These are phyloP conservation scores for Pogona vitticeps DNA, from an alignment of 2,113 vertebrate genomes.

Conservation along the genomic window DNA sequence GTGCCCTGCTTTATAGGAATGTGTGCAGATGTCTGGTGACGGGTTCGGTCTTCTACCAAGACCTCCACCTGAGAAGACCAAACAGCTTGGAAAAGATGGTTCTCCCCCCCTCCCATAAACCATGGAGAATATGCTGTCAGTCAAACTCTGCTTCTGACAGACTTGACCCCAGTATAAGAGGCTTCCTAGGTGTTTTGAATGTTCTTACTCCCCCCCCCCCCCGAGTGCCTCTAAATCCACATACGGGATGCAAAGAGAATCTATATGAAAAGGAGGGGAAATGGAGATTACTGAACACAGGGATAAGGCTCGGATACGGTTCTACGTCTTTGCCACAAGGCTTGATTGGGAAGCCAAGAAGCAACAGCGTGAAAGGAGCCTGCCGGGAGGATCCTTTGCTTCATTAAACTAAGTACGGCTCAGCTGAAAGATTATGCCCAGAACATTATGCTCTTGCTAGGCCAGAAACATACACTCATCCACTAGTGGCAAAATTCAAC, in stretches of 20 bases:
- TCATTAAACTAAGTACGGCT: slow-evolving; percentile 5
- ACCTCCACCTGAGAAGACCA: no score
- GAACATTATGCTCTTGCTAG: neutral
- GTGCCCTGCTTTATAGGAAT: no score
- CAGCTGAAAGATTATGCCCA: neutral
- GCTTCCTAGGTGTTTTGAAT: neutral
- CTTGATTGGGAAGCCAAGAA: neutral
- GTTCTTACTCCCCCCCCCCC: no score
- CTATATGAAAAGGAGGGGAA: neutral
- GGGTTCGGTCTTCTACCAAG: no score
- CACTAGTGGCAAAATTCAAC: neutral
- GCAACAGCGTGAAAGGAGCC: rapidly evolving
- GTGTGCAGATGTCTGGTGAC: no score
- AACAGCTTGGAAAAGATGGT: no score
- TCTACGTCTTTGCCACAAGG: neutral
- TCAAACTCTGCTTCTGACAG: neutral
- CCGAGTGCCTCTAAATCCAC: neutral
- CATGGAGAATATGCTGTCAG: no score
- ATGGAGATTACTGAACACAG: rapidly evolving
- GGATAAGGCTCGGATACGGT: rapidly evolving
- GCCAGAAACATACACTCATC: neutral
- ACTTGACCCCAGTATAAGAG: no score
- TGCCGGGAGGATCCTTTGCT: neutral
- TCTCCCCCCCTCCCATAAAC: no score
- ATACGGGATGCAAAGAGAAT: neutral